Percentiles rank a stretch among this genome's conserved stretches.
Conservation (phyloP, 2,797 vertebrate species). For the Babyrousa celebensis region DNA sequence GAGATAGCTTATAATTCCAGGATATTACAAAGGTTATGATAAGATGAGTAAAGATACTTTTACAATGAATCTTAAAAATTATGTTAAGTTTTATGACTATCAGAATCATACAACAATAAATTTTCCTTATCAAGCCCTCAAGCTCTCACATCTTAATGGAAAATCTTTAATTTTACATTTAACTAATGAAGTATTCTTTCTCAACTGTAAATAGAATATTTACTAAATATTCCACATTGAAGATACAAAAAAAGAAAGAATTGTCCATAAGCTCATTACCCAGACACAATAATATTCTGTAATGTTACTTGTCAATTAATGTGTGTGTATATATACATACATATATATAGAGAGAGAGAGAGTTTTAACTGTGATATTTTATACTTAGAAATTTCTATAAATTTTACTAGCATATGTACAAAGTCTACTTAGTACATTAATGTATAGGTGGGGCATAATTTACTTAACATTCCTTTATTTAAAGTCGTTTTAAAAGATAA, state of each 20-base stretch:
- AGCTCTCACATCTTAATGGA: constrained; percentile 22
- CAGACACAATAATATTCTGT: background rate
- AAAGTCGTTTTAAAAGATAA: background rate
- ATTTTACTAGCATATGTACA: background rate
- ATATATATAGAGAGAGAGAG: background rate
- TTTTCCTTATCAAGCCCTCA: background rate
- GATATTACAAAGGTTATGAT: constrained; percentile 61
- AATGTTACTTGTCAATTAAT: background rate
- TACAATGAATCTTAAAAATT: constrained; percentile 47
- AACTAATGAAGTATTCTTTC: background rate
- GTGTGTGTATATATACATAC: background rate
- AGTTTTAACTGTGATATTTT: background rate
- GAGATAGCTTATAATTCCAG: constrained; percentile 61
- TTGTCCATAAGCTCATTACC: background rate
- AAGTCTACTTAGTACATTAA: background rate
- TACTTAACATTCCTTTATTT: background rate
- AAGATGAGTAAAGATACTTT: constrained; percentile 9
- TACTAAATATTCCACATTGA: background rate
- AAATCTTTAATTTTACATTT: constrained; percentile 33
- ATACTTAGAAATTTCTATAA: background rate
- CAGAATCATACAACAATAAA: constrained; percentile 26
- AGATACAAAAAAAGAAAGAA: background rate
- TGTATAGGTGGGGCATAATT: background rate
- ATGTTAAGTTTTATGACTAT: constrained; percentile 51
- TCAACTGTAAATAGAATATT: constrained; percentile 26